Base-by-base conservation (phyloP, 64 coral and sea anemone genomes). In the Porites lutea region DNA sequence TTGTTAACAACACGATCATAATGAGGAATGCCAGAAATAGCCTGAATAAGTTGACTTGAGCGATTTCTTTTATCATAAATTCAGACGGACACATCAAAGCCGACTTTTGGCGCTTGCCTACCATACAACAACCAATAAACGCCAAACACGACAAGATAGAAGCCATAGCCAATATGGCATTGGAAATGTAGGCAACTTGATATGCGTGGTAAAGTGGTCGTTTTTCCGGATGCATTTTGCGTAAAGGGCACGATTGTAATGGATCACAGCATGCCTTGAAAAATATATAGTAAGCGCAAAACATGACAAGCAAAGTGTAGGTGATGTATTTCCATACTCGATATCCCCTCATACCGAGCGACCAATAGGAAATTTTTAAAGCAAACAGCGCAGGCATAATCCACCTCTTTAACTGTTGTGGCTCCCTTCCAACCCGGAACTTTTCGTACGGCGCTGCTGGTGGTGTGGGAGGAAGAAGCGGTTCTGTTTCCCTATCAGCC, bases 271-370 rank as follows among this genome's bases (percentile, higher is more conserved):
- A 82, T 68, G 81, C 0, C 88, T 53, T 44, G 37, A 89, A 93
- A 51, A 72, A 58, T 9, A 72, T 75, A 14, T 93, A 86, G 58
- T 89, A 93, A 62, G 43, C 50, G 54, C 86, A 93, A 5, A 89
- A 2, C 13, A 81, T 1, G 4, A 13, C 6, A 52, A 93, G 80
- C 2, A 82, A 13, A 18, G 89, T 57, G 13, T 77, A 63, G 27
- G 53, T 22, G 48, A 82, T 72, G 63, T 66, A 43, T 50, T 79
- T 88, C 65, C 75, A 93, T 46, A 57, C n/a, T 5, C 18, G 62
- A 44, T 71, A 69, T 27, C 73, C 79, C 92, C 92, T 89, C 58
- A 93, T 45, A 47, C 92, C 92, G 52, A 83, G 81, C 63, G 6
- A 67, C 66, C 60, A 65, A 46, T 21, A 83, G 81, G 14, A 52